Evolutionary conservation across 2,113 vertebrate genomes (phyloP).

Genomic region (Dryoscopus gambensis): DNA sequence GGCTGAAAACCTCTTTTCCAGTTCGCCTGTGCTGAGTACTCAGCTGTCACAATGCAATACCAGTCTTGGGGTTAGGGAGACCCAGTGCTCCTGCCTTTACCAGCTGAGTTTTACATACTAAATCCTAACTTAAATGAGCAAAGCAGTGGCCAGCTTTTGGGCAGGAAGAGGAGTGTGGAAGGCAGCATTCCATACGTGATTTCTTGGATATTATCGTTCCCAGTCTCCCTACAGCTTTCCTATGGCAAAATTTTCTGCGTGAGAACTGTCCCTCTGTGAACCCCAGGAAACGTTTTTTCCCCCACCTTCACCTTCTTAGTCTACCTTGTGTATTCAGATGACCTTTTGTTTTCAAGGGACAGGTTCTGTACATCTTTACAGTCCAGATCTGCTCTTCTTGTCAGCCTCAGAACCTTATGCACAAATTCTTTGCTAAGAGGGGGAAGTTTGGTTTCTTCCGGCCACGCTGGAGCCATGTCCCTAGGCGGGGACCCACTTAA

Average conservation of each 20-base stretch:
- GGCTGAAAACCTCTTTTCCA: not conserved
- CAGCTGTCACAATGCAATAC: too few species aligned
- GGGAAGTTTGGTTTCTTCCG: not conserved
- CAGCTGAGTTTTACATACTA: not conserved
- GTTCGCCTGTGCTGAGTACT: not conserved
- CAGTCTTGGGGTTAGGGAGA: not conserved
- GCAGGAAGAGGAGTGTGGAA: not conserved
- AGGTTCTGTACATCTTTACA: not conserved
- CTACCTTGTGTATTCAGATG: not conserved
- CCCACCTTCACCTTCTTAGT: not conserved
- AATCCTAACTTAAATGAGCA: not conserved
- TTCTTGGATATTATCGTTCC: not conserved
- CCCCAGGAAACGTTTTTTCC: not conserved
- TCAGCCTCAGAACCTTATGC: not conserved
- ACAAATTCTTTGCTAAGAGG: not conserved
- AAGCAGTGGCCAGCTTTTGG: not conserved
- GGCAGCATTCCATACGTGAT: accelerated
- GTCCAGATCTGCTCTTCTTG: not conserved
- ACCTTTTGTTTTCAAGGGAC: not conserved
- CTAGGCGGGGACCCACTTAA: not conserved
- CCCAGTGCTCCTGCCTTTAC: accelerated
- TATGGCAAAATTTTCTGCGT: not conserved
- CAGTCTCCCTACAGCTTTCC: not conserved
- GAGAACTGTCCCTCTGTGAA: not conserved
- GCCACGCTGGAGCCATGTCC: accelerated